phyloP scores from a whole-genome alignment of 2,113 vertebrate genomes.

The Struthidea cinerea region DNA sequence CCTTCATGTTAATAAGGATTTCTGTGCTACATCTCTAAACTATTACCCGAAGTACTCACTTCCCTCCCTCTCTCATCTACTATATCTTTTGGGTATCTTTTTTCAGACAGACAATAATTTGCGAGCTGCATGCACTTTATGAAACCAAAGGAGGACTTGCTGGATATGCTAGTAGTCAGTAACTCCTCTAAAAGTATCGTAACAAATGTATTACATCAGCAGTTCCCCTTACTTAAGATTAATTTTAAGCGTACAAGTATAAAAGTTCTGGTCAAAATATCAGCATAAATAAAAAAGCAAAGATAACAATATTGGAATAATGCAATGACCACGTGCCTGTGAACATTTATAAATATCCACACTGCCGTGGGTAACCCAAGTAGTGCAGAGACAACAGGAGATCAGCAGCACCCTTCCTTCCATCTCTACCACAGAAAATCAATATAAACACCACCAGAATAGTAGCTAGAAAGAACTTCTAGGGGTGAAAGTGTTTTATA shows the following conservation, averaged over 20 bases:
- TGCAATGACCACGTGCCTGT: fast-evolving
- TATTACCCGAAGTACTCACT: neutral
- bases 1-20: neutral
- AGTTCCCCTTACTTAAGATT: neutral
- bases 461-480: neutral
- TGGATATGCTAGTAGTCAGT: neutral
- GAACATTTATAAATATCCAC: neutral
- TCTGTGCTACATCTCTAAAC: neutral
- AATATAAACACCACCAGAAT: neutral
- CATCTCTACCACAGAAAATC: neutral
- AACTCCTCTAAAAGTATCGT: neutral
- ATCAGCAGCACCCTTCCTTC: neutral
- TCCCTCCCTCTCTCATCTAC: neutral
- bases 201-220: fast-evolving
- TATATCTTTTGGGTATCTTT: neutral
- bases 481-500: neutral
- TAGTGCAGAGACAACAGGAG: neutral
- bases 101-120: neutral
- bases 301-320: neutral
- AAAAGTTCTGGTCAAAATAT: neutral
- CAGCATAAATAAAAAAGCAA: neutral
- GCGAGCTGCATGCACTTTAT: neutral
- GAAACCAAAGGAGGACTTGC: neutral
- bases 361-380: neutral
- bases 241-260: neutral